phyloP scores from a whole-genome alignment of 2,113 vertebrate genomes.

The Patagioenas fasciata region DNA sequence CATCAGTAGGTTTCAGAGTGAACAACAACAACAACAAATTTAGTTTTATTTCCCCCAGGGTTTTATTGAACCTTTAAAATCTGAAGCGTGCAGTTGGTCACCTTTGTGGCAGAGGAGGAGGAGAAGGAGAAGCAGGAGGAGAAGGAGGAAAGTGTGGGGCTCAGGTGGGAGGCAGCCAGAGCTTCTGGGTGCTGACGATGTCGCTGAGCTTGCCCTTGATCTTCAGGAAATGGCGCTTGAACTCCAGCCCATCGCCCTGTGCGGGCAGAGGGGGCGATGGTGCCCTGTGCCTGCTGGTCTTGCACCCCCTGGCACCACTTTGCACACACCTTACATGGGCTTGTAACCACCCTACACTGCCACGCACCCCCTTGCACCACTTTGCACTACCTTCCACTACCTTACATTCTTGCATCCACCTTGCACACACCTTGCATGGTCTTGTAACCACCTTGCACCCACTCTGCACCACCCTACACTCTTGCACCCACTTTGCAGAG shows the following conservation, averaged over 20 bases:
- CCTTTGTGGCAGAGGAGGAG: not conserved
- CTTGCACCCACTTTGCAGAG: too few relatives aligned
- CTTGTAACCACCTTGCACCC: too few relatives aligned
- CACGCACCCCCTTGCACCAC: too few relatives aligned
- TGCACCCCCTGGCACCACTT: not conserved
- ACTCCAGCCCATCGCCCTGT: conserved; percentile 94
- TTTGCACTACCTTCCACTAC: too few relatives aligned
- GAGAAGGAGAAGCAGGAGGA: not conserved
- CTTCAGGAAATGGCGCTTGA: conserved; percentile 93
- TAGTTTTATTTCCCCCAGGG: not conserved
- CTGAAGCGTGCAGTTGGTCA: not conserved
- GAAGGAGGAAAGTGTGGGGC: not conserved
- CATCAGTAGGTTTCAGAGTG: not conserved
- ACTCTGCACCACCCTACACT: too few relatives aligned
- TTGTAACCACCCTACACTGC: too few relatives aligned
- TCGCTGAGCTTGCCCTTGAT: conserved; percentile 90
- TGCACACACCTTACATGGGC: not conserved
- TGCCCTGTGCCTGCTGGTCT: too few relatives aligned
- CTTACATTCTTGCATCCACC: too few relatives aligned
- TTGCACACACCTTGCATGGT: too few relatives aligned
- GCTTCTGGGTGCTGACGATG: conserved; percentile 88
- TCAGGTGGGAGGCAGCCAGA: conserved; percentile 81
- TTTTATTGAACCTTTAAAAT: conserved; percentile 25
- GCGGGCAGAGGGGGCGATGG: not conserved
- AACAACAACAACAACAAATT: not conserved